Base-by-base conservation (phyloP, 1,140 invertebrate species). In the Drosophila watanabei region DNA sequence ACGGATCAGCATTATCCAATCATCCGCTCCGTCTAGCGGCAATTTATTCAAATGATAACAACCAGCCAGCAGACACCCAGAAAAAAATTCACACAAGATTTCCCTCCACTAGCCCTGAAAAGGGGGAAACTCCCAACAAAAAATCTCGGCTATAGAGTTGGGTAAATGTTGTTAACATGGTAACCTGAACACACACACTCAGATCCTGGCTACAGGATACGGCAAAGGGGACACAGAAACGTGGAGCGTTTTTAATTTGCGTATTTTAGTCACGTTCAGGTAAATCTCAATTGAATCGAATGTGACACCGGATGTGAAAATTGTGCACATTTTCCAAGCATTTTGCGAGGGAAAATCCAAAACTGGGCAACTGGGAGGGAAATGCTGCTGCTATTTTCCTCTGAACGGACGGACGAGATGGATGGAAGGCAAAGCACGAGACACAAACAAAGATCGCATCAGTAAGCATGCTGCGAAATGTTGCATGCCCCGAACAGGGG, bases 241-340 rank as follows among this genome's bases (percentile, higher is more conserved):
- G 54, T 51, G 51, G 43, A 89, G 82, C 79, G 68, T 90, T 89
- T 91, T 92, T 92, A 84, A 91, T 88, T 91, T 91, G 77, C 91
- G 90, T 87, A 92, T 92, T 92, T 92, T 90, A 92, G 90, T 92
- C 90, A 92, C 90, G 90, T 92, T 83, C 90, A 92, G 86, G 90
- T 87, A 92, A 92, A 92, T 92, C 90, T 92, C 90, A 92, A 92
- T 92, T 92, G 90, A 92, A 92, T 92, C 91, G 90, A 92, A 92
- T 92, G 90, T 92, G 90, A 92, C 86, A 92, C 90, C 90, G 90
- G 90, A 92, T 92, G 90, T 92, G 91, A 92, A 89, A 91, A 92
- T 90, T 89, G 86, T 89, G 85, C 85, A 89, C 85, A 89, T 89
- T 89, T 89, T 89, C 85, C 86, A 89, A 85, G 85, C 85, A 89